Percentiles rank a stretch among this genome's conserved stretches.
These are phyloP conservation scores for Neoaliturus tenellus DNA, from an alignment of 2,888 invertebrate genomes.

Conservation along the genomic window DNA sequence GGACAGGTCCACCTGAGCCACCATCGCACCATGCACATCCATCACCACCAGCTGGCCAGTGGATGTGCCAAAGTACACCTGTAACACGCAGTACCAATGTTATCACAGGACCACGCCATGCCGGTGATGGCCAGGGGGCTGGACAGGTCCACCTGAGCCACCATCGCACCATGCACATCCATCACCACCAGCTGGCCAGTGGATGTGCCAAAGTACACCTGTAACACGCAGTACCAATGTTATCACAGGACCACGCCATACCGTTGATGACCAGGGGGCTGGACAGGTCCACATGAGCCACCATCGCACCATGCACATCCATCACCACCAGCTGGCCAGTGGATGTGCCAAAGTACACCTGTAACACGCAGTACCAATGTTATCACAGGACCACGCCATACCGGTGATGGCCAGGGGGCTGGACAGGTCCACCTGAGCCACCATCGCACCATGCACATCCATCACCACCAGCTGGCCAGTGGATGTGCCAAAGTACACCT, in stretches of 20 bases:
- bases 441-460: constrained; percentile 98
- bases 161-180: constrained; percentile 98
- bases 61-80: constrained; percentile 97
- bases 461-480: constrained; percentile 97
- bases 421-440: constrained; percentile 92
- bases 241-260: no score
- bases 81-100: constrained; percentile 71
- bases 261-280: no score
- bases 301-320: no score
- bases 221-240: no score
- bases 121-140: constrained; percentile 91
- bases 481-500: constrained; percentile 97
- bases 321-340: no score
- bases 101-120: constrained; percentile 98
- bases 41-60: constrained; percentile 97
- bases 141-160: constrained; percentile 92
- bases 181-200: constrained; percentile 97
- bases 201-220: constrained; percentile 97
- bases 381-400: constrained; percentile 98
- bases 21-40: constrained; percentile 98
- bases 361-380: no score
- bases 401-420: constrained; percentile 91
- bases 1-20: constrained; percentile 92
- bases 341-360: no score
- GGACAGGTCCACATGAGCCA: no score